Evolutionary conservation across 2,113 vertebrate genomes (phyloP).

Genomic region (Callocephalon fimbriatum): DNA sequence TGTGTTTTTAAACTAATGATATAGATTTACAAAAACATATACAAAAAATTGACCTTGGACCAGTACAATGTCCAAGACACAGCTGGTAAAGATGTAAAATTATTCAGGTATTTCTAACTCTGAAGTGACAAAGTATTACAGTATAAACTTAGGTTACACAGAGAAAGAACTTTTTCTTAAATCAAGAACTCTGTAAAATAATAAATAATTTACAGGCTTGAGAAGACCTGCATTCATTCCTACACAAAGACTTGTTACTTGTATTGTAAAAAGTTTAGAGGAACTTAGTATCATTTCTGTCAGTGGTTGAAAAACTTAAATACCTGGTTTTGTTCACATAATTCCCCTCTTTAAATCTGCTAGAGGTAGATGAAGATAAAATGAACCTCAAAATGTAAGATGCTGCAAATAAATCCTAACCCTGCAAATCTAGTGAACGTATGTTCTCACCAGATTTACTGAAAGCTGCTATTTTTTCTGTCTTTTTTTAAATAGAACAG

Average conservation of each 20-base stretch:
- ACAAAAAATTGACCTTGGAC: not conserved
- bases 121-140: not conserved
- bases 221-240: not conserved
- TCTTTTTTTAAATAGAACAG: constrained; percentile 14
- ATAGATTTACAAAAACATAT: constrained; percentile 22
- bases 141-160: not conserved
- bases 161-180: not conserved
- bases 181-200: not conserved
- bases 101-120: not conserved
- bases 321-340: not conserved
- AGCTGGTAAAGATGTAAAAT: not conserved
- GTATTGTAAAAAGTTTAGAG: not conserved
- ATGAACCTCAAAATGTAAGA: not conserved
- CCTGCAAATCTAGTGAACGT: not conserved
- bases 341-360: constrained; percentile 17
- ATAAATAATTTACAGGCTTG: constrained; percentile 31
- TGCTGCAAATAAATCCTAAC: constrained; percentile 24
- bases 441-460: constrained; percentile 24
- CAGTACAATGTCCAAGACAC: constrained; percentile 9
- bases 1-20: constrained; percentile 15
- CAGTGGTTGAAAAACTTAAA: not conserved
- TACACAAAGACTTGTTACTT: not conserved
- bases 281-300: not conserved
- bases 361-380: constrained; percentile 44
- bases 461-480: constrained; percentile 30